Conservation (phyloP, 2,888 invertebrate genomes). For the Morinoia aosen region DNA sequence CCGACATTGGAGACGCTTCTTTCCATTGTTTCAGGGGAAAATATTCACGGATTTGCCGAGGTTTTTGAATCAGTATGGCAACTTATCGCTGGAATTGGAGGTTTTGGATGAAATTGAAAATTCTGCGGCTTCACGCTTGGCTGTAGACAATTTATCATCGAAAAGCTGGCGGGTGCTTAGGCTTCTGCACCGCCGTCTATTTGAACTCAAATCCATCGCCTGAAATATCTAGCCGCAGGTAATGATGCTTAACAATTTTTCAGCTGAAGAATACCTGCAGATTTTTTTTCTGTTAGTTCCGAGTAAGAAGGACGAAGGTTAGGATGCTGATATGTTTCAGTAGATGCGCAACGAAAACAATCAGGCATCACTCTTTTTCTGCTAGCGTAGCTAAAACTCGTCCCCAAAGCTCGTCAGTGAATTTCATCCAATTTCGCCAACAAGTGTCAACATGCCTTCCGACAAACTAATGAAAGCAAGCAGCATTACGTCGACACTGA, state of each 20-base stretch:
- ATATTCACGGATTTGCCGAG: not conserved
- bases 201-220: not conserved
- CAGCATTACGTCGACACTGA: not conserved
- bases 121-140: not conserved
- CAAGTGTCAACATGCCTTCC: not conserved
- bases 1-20: conserved; percentile 36
- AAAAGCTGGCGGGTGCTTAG: not conserved
- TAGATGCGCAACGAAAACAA: not conserved
- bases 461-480: not conserved
- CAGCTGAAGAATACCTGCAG: not conserved
- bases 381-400: not conserved
- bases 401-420: not conserved
- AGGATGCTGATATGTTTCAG: not conserved
- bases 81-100: conserved; percentile 14
- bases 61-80: conserved; percentile 20
- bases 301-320: not conserved
- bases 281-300: not conserved
- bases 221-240: not conserved
- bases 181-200: not conserved
- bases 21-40: conserved; percentile 28
- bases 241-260: not conserved
- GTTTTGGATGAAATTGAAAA: conserved; percentile 27
- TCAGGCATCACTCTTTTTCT: not conserved
- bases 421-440: not conserved
- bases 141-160: not conserved